Percentiles rank a stretch among this genome's conserved stretches.
These are phyloP conservation scores for Danaus plexippus DNA, from an alignment of 1,140 invertebrate genomes.

Conservation along the genomic window DNA sequence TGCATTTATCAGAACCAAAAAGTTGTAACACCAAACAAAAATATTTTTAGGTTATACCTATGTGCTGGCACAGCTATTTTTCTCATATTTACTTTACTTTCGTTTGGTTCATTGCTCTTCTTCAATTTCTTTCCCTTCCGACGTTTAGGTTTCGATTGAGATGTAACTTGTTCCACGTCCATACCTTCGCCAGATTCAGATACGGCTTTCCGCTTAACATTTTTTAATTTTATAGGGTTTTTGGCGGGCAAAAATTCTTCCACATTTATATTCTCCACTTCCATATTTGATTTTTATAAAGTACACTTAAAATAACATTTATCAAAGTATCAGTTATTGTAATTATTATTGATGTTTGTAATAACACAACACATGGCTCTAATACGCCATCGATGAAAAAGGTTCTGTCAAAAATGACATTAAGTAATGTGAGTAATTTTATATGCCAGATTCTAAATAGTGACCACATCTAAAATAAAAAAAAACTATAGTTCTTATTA, in stretches of 20 bases:
- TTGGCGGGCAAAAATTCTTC: constrained; percentile 73
- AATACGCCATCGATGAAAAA: too few relatives aligned
- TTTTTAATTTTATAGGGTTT: constrained; percentile 64
- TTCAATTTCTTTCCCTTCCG: constrained; percentile 69
- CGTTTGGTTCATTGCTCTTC: constrained; percentile 70
- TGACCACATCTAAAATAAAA: too few relatives aligned
- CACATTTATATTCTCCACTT: constrained; percentile 71
- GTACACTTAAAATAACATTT: not conserved
- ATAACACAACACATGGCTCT: too few relatives aligned
- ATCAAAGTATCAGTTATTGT: too few relatives aligned
- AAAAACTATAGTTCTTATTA: too few relatives aligned
- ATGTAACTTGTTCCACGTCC: constrained; percentile 78
- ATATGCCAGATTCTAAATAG: too few relatives aligned
- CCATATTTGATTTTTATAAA: constrained; percentile 36
- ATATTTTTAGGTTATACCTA: constrained; percentile 56
- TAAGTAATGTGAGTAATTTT: too few relatives aligned
- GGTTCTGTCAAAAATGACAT: too few relatives aligned
- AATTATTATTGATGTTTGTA: too few relatives aligned
- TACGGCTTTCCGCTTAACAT: constrained; percentile 68
- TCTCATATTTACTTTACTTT: constrained; percentile 74
- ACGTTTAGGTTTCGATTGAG: constrained; percentile 73
- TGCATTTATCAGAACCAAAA: too few relatives aligned
- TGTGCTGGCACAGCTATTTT: constrained; percentile 77
- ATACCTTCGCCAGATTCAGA: constrained; percentile 68
- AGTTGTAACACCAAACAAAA: not conserved